Evolutionary conservation across 2,888 invertebrate genomes (phyloP).

Genomic region (Philopedon plagiatum): DNA sequence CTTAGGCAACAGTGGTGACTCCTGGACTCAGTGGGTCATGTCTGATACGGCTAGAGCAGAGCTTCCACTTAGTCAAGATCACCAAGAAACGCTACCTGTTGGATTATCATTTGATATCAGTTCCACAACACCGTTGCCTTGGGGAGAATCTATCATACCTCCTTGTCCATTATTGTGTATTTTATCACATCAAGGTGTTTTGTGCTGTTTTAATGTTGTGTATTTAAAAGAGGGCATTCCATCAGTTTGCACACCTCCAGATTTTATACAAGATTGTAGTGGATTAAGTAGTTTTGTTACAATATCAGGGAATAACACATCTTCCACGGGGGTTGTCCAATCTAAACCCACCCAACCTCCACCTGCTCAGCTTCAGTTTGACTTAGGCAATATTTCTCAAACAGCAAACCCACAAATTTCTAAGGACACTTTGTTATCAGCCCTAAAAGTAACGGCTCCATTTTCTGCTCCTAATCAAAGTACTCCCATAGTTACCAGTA

Average conservation of each 20-base stretch:
- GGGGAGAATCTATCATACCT: conserved; percentile 75
- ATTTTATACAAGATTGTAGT: conserved; percentile 55
- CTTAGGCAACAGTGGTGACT: conserved; percentile 76
- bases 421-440: conserved; percentile 15
- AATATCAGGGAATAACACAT: conserved; percentile 2
- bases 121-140: conserved; percentile 76
- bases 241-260: conserved; percentile 72
- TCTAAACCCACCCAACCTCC: not conserved
- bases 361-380: conserved; percentile 4
- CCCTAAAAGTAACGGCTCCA: conserved; percentile 22
- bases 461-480: conserved; percentile 29
- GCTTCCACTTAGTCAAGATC: conserved; percentile 80
- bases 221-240: conserved; percentile 76
- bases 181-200: conserved; percentile 82
- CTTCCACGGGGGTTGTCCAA: not conserved
- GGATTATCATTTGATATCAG: conserved; percentile 84
- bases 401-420: not conserved
- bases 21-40: conserved; percentile 87
- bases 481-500: conserved; percentile 41
- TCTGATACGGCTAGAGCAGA: conserved; percentile 86
- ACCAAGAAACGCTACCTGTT: conserved; percentile 86
- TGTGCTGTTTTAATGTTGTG: conserved; percentile 84
- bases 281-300: conserved; percentile 54
- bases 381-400: not conserved
- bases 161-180: conserved; percentile 86